Base-by-base conservation (phyloP, 2,113 vertebrate species). In the Morone chrysops region DNA sequence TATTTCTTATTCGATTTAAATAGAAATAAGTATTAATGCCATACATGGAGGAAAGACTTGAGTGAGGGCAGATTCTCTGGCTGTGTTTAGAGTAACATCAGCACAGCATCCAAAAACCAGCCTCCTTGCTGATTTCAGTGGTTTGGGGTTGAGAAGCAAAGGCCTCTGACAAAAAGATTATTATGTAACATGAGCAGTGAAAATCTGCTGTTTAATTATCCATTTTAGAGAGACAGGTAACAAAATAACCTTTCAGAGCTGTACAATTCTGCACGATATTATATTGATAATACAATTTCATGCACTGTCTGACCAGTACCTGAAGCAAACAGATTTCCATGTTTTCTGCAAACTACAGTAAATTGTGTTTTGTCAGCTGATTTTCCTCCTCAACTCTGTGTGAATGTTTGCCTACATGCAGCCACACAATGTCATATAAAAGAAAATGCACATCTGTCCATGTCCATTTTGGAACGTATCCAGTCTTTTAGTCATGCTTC, bases 1-100 rank as follows among this genome's bases (percentile, higher is more conserved):
- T 67, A 40, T 47, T 40, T 48, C 53, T 61, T 67, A 53, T 84
- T 54, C 1, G 13, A 77, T 80, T 56, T 25, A 17, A 80, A 71
- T 25, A 10, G 36, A 53, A 82, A 72, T 40, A 47, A 38, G 45
- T 53, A 22, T 51, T 51, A 56, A 54, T 22, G 60, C 38, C 43
- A 36, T 68, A 68, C 68, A 68, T 12, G 40, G 63, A 69, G 63
- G 57, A 25, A 53, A 59, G 0, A 14, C 36, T 43, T 79, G 48
- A 25, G 25, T 40, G 51, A 50, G 17, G 20, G 53, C 0, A 11
- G 65, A 61, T 53, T 62, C 4, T 53, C 20, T 5, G 1, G 40
- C 18, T 57, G 20, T 11, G 25, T 63, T 70, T 60, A n/a, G 11
- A 61, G 1, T 43, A 25, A 56, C 40, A 38, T 45, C 41, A 50